phyloP scores from a whole-genome alignment of 2,888 invertebrate species.

The Drosophila yooni region DNA sequence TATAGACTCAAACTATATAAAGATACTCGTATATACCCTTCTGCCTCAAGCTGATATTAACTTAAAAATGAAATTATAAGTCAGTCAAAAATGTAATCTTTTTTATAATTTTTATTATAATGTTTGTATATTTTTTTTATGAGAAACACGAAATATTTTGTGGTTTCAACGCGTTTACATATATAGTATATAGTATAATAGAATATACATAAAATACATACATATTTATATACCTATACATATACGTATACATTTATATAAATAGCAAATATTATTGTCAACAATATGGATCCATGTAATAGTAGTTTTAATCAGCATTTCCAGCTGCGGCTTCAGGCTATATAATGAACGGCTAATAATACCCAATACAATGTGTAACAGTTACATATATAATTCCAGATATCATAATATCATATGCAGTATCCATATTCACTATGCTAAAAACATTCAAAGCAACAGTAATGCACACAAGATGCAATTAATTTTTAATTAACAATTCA shows the following conservation, averaged over 20 bases:
- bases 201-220: slow-evolving; percentile 53
- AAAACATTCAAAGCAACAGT: slow-evolving; percentile 70
- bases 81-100: no score
- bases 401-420: slow-evolving; percentile 6
- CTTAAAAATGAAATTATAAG: no score
- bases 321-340: slow-evolving; percentile 63
- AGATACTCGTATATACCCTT: no score
- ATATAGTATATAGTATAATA: slow-evolving; percentile 34
- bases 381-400: slow-evolving; percentile 52
- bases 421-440: slow-evolving; percentile 13
- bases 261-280: slow-evolving; percentile 79
- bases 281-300: slow-evolving; percentile 63
- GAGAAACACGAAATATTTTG: slow-evolving; percentile 38
- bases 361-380: slow-evolving; percentile 66
- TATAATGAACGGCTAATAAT: slow-evolving; percentile 31
- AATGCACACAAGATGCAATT: slow-evolving; percentile 38
- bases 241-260: slow-evolving; percentile 50
- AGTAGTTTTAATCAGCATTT: slow-evolving; percentile 42
- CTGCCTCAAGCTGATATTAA: no score
- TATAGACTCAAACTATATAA: no score
- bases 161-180: slow-evolving; percentile 51
- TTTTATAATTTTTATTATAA: slow-evolving; percentile 23
- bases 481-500: slow-evolving; percentile 12
- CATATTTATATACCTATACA: slow-evolving; percentile 44
- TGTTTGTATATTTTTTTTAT: slow-evolving; percentile 36